Evolutionary conservation across 2,113 vertebrate genomes (phyloP), one percentile per base, ranked within the genome.

Genomic region (Pteruthius melanotis): DNA sequence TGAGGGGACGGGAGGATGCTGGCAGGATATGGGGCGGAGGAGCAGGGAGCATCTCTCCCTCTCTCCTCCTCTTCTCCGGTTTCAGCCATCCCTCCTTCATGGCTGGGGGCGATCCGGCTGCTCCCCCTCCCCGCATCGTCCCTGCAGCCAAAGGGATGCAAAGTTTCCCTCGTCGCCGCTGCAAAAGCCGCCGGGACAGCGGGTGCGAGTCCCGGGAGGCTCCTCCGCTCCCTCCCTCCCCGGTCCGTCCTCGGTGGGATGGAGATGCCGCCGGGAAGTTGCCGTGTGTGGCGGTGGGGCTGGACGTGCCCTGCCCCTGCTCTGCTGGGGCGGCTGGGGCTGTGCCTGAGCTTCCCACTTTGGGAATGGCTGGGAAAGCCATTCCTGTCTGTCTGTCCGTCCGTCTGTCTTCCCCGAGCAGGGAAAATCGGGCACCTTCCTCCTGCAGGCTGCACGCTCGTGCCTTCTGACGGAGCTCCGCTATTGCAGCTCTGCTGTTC

Each of bases 71-170:
- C 49, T 66, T 16, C 57, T 28, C 23, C 0, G 2, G 7, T 53
- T 53, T 61, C n/a, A 18, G 40, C 52, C 81, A 4, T 17, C 40
- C 40, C 40, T 40, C 16, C 3, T 14, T 35, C 23, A 0, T 5
- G 27, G 42, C 39, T 44, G 56, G 16, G 64, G 20, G 42, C 0
- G 12, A 15, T 27, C 7, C 24, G 4, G 56, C 6, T 44, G 47
- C 14, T 18, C 2, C 35, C 15, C 4, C 11, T 2, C 33, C 6
- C 10, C 39, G 47, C 68, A 2, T 2, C 4, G 2, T 23, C 45
- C 22, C 44, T 17, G 56, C 60, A 10, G 33, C 52, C 35, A 2
- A 1, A 49, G 30, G 61, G 56, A n/a, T 12, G 61, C 70, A 2
- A 79, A 94, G 83, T 90, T 93, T 85, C 80, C 79, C 44, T 24